Evolutionary conservation across 2,888 invertebrate species (phyloP).

Genomic region (Morpho achilles): DNA sequence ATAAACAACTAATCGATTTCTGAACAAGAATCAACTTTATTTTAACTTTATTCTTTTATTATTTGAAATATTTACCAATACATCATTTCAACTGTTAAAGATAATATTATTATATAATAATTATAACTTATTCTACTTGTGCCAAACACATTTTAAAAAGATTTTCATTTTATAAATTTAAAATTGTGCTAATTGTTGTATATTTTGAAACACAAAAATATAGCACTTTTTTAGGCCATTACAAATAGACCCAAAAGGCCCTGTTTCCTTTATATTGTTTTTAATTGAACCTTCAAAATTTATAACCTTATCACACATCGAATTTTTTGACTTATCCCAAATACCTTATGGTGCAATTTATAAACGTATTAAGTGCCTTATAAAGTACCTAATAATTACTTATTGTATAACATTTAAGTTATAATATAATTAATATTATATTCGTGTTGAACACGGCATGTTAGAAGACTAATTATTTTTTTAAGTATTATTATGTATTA

Average conservation of each 20-base stretch:
- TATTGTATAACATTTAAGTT: conserved; percentile 1
- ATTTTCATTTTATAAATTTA: too few species aligned
- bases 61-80: too few species aligned
- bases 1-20: too few species aligned
- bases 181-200: neutral
- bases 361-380: conserved; percentile 39
- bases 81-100: too few species aligned
- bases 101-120: too few species aligned
- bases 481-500: conserved; percentile 7
- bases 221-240: too few species aligned
- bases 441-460: conserved; percentile 46
- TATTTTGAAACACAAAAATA: too few species aligned
- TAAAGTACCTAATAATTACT: conserved; percentile 18
- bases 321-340: conserved; percentile 23
- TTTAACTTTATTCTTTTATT: too few species aligned
- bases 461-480: conserved; percentile 23
- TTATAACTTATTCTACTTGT: too few species aligned
- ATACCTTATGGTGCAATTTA: conserved; percentile 29
- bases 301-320: conserved; percentile 6
- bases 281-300: neutral
- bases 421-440: conserved; percentile 12
- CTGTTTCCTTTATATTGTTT: neutral
- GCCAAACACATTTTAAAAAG: too few species aligned
- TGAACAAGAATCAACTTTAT: too few species aligned
- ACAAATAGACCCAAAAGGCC: neutral